phyloP scores from a whole-genome alignment of 2,113 vertebrate genomes.

The Pelvicachromis taeniatus region DNA sequence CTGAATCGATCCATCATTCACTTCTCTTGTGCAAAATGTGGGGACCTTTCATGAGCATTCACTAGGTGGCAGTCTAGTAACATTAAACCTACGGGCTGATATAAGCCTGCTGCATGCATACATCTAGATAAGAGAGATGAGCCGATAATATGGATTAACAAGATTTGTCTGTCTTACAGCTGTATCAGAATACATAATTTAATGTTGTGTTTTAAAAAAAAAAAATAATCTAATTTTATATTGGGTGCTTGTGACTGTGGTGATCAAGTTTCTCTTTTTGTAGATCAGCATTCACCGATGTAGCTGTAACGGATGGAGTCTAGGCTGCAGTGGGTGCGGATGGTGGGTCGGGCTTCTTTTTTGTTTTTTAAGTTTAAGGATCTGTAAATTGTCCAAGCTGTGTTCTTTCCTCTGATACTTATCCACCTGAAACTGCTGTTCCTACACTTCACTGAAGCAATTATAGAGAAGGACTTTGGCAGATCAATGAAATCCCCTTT shows the following conservation, averaged over 20 bases:
- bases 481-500: slow-evolving; percentile 67
- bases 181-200: slow-evolving; percentile 26
- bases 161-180: slow-evolving; percentile 30
- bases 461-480: slow-evolving; percentile 56
- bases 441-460: slow-evolving; percentile 59
- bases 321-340: not conserved
- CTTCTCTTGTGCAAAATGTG: slow-evolving; percentile 5
- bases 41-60: slow-evolving; percentile 28
- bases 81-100: slow-evolving; percentile 46
- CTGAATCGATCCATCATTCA: slow-evolving; percentile 13
- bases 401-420: slow-evolving; percentile 54
- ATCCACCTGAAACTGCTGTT: slow-evolving; percentile 55
- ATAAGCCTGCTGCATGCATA: slow-evolving; percentile 34
- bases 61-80: slow-evolving; percentile 78
- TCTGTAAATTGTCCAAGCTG: slow-evolving; percentile 56
- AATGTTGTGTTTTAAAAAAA: not conserved
- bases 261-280: not conserved
- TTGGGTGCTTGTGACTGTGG: not conserved
- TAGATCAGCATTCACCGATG: slow-evolving; percentile 5
- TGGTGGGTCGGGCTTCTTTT: not conserved
- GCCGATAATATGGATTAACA: slow-evolving; percentile 47
- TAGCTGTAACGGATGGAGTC: not conserved
- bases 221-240: not conserved
- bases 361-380: slow-evolving; percentile 38
- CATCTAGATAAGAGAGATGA: slow-evolving; percentile 40